A percentile compares a stretch with the other conserved stretches of the same genome.
phyloP scores from a whole-genome alignment of 2,797 vertebrate species.

The Calcarius lapponicus region DNA sequence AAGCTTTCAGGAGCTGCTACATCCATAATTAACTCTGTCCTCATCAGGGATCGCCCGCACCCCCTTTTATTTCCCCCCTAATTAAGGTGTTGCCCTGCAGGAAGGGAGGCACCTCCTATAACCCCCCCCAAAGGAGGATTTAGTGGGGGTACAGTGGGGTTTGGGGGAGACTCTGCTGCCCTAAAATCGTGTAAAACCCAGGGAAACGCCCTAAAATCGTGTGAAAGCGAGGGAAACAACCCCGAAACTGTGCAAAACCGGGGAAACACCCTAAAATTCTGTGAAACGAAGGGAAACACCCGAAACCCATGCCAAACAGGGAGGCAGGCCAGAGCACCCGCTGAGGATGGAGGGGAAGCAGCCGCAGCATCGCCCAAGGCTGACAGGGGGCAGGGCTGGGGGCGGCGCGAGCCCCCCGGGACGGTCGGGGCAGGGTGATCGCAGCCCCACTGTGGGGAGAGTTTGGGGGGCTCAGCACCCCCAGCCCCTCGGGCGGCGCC shows the following conservation, averaged over 20 bases:
- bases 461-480: background rate
- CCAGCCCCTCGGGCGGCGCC: background rate
- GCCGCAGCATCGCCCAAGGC: background rate
- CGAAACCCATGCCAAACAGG: background rate
- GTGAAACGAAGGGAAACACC: background rate
- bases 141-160: accelerated
- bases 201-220: too few species aligned
- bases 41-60: background rate
- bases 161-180: accelerated
- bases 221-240: background rate
- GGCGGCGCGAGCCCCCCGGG: background rate
- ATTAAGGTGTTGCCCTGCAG: background rate
- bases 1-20: background rate
- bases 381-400: background rate
- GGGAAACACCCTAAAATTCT: background rate
- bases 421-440: accelerated
- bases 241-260: background rate
- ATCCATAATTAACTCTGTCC: background rate
- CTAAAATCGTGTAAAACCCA: background rate
- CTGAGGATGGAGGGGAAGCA: background rate
- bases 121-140: accelerated
- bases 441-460: accelerated
- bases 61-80: background rate
- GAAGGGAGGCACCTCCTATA: too few species aligned
- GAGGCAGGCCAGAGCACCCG: background rate